Evolutionary conservation across 35 echinoderm and acorn worm genomes (phyloP).

Genomic region (Eucidaris tribuloides): DNA sequence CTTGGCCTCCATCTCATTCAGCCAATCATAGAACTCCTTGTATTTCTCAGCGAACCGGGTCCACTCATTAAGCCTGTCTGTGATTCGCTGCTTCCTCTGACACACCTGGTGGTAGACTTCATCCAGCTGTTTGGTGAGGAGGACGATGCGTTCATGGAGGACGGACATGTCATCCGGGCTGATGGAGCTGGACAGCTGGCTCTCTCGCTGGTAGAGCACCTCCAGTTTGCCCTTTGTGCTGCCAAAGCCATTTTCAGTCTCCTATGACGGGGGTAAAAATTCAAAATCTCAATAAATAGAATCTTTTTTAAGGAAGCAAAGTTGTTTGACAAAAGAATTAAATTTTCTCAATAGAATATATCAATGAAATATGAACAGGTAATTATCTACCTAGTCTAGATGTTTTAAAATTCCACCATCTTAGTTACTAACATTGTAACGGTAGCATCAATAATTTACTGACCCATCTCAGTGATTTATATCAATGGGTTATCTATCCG

Average conservation of each 20-base stretch:
- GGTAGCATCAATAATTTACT: no score
- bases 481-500: no score
- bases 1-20: constrained; percentile 84
- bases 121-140: constrained; percentile 94
- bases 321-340: no score
- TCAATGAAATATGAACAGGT: no score
- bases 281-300: background rate
- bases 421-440: no score
- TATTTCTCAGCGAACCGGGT: constrained; percentile 58
- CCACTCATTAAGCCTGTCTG: constrained; percentile 92
- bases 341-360: no score
- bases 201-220: constrained; percentile 54
- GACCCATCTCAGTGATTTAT: no score
- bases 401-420: no score
- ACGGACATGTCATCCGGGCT: constrained; percentile 93
- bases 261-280: constrained; percentile 39
- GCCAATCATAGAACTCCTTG: constrained; percentile 96
- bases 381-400: no score
- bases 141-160: constrained; percentile 80
- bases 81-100: constrained; percentile 75
- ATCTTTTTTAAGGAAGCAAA: background rate
- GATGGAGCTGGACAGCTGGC: constrained; percentile 26
- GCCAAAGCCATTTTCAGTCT: constrained; percentile 82
- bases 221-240: constrained; percentile 65
- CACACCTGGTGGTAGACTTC: constrained; percentile 81